Conservation (phyloP, 2,113 vertebrate species). For the Pithys albifrons region DNA sequence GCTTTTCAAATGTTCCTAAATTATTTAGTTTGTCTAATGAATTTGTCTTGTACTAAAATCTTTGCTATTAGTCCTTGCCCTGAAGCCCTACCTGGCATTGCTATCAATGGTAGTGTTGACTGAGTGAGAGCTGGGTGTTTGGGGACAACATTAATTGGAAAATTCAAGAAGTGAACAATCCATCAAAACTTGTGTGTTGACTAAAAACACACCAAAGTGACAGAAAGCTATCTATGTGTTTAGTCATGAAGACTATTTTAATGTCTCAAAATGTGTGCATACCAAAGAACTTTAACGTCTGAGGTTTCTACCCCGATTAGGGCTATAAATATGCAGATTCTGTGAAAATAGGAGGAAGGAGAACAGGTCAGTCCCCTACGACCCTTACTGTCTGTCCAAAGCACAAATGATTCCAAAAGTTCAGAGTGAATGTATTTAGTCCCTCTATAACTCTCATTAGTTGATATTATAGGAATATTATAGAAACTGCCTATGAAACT, state of each 20-base stretch:
- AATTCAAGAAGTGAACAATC: background rate
- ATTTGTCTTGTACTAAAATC: slow-evolving; percentile 63
- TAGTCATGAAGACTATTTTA: background rate
- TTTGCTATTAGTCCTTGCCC: slow-evolving; percentile 17
- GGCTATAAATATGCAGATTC: background rate
- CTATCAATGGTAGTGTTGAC: background rate
- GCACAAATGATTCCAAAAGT: background rate
- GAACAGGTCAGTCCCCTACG: background rate
- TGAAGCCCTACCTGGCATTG: slow-evolving; percentile 29
- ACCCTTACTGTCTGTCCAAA: background rate
- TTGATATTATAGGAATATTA: background rate
- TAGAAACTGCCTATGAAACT: background rate
- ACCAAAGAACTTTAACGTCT: background rate
- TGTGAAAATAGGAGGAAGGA: accelerated
- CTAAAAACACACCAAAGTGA: background rate
- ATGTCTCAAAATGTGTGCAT: background rate
- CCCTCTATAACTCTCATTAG: background rate
- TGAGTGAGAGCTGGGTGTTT: background rate
- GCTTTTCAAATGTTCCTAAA: slow-evolving; percentile 66
- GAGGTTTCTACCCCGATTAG: background rate
- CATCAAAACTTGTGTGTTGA: background rate
- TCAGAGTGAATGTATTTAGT: background rate
- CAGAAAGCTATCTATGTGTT: background rate
- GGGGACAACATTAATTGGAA: background rate
- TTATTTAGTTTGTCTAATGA: slow-evolving; percentile 75